These are phyloP conservation scores for Geotrypetes seraphini DNA, from an alignment of 2,797 vertebrate species.

Conservation along the genomic window DNA sequence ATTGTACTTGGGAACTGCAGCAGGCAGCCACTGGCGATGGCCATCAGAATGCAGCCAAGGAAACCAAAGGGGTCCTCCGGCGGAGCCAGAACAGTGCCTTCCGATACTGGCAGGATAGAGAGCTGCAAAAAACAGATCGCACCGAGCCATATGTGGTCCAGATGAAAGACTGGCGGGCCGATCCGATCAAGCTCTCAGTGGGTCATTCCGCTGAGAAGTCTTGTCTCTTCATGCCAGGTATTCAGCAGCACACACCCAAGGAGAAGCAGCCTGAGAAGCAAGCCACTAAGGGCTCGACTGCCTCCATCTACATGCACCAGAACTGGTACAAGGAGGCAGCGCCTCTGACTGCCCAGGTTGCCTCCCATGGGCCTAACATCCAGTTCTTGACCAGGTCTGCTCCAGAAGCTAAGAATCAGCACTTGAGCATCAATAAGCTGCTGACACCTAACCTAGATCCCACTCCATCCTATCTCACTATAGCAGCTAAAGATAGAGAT, in stretches of 20 bases:
- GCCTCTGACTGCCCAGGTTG: slow-evolving; percentile 8
- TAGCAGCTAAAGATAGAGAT: slow-evolving; percentile 48
- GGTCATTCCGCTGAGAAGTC: slow-evolving; percentile 75
- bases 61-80: slow-evolving; percentile 50
- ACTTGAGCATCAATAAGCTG: slow-evolving; percentile 78
- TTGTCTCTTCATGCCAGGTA: slow-evolving; percentile 82
- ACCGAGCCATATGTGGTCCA: slow-evolving; percentile 30
- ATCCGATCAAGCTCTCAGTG: slow-evolving; percentile 48
- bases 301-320: slow-evolving; percentile 18
- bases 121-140: slow-evolving; percentile 49
- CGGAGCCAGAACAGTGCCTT: slow-evolving; percentile 75
- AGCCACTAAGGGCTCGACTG: slow-evolving; percentile 38
- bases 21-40: slow-evolving; percentile 28
- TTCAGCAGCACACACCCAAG: slow-evolving; percentile 69
- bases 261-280: slow-evolving; percentile 50
- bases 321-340: background rate
- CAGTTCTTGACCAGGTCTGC: slow-evolving; percentile 78
- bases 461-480: slow-evolving; percentile 38
- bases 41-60: slow-evolving; percentile 71
- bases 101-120: slow-evolving; percentile 65
- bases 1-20: slow-evolving; percentile 45
- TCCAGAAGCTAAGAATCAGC: slow-evolving; percentile 59
- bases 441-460: slow-evolving; percentile 78
- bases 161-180: slow-evolving; percentile 42
- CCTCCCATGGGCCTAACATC: slow-evolving; percentile 71